Conservation (phyloP, 2,113 vertebrate genomes). For the Anguilla rostrata region DNA sequence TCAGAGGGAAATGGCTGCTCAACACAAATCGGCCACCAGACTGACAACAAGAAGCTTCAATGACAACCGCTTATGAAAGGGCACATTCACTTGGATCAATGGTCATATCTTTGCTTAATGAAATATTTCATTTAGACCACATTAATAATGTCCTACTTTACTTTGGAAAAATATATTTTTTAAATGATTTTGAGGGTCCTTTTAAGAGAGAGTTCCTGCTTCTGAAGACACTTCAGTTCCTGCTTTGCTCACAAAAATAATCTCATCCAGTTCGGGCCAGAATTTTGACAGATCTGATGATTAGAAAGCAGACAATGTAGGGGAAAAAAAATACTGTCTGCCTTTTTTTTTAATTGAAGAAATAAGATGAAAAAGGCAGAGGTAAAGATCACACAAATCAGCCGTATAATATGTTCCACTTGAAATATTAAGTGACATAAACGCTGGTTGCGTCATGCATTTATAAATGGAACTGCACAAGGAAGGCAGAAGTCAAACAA, state of each 20-base stretch:
- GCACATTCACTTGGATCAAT: background rate
- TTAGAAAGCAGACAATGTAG: too few species aligned
- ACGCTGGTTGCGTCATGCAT: background rate
- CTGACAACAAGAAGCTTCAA: background rate
- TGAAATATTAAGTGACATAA: background rate
- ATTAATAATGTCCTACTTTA: too few species aligned
- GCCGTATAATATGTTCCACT: background rate
- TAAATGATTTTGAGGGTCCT: too few species aligned
- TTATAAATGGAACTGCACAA: background rate
- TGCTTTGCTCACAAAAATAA: background rate
- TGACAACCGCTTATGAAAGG: background rate
- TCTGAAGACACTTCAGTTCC: background rate
- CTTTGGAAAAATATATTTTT: too few species aligned
- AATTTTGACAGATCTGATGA: background rate
- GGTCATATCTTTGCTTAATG: background rate
- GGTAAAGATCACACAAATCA: background rate
- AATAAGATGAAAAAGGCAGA: background rate
- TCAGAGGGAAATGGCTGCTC: background rate
- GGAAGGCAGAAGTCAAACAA: background rate
- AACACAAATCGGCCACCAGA: background rate
- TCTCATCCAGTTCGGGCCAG: background rate
- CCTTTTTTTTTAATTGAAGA: background rate
- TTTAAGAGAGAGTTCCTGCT: too few species aligned
- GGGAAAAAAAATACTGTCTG: too few species aligned
- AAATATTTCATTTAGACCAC: background rate